A percentile compares a stretch with the other conserved stretches of the same genome.
Conservation (phyloP, 2,113 vertebrate genomes). For the Triplophysa tibetana region DNA sequence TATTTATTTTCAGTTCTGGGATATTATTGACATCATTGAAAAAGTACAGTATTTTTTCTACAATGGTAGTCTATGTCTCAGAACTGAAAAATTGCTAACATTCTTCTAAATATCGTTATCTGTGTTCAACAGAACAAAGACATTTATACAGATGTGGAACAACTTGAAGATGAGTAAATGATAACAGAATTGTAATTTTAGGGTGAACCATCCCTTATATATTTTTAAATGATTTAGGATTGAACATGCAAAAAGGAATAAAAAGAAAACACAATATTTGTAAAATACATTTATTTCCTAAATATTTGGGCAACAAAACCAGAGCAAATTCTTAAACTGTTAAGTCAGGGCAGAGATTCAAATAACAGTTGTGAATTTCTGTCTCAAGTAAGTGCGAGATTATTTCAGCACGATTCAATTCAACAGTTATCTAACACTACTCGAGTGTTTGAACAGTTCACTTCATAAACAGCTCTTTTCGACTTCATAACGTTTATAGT, state of each 20-base stretch:
- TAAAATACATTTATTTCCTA: conserved; percentile 83
- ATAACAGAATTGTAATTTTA: too few relatives aligned
- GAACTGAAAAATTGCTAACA: too few relatives aligned
- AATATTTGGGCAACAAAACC: conserved; percentile 73
- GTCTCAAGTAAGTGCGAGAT: neutral
- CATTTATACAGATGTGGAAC: too few relatives aligned
- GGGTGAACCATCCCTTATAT: too few relatives aligned
- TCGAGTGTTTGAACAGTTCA: conserved; percentile 2
- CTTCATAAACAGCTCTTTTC: conserved; percentile 5
- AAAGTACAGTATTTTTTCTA: too few relatives aligned
- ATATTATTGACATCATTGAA: too few relatives aligned
- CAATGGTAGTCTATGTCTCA: too few relatives aligned
- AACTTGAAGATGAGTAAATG: too few relatives aligned
- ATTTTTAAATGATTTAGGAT: too few relatives aligned
- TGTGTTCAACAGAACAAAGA: too few relatives aligned
- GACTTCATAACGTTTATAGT: conserved; percentile 1
- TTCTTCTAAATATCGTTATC: too few relatives aligned
- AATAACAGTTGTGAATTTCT: conserved; percentile 49
- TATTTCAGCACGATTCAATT: neutral
- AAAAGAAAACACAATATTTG: conserved; percentile 61
- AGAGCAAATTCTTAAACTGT: conserved; percentile 62
- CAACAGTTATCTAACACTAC: neutral
- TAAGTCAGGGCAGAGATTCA: conserved; percentile 55
- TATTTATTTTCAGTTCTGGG: too few relatives aligned
- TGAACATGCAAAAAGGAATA: conserved; percentile 27